Percentiles rank a stretch among this genome's conserved stretches.
Conservation (phyloP, 2,888 invertebrate species). For the Drosophila sordidapex region DNA sequence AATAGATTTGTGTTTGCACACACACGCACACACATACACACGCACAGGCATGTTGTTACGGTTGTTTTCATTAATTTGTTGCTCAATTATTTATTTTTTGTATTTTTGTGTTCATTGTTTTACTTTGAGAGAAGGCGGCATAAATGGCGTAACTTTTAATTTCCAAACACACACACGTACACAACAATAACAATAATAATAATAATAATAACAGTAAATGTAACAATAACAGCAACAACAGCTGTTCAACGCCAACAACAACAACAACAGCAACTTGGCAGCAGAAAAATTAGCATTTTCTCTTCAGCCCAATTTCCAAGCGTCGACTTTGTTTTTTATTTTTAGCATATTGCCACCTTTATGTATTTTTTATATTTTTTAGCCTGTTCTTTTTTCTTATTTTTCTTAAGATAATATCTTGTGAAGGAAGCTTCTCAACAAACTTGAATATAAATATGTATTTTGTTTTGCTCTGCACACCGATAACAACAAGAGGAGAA, state of each 20-base stretch:
- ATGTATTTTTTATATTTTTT: constrained; percentile 19
- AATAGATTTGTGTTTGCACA: constrained; percentile 54
- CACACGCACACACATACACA: constrained; percentile 6
- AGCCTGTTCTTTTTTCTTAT: constrained; percentile 22
- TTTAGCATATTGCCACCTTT: constrained; percentile 40
- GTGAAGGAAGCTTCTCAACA: constrained; percentile 30
- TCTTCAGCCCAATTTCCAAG: not conserved
- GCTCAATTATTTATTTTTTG: constrained; percentile 10
- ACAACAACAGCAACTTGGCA: constrained; percentile 19
- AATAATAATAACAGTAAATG: constrained; percentile 33
- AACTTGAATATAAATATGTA: constrained; percentile 24
- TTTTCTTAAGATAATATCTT: constrained; percentile 21
- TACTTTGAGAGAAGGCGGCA: constrained; percentile 28
- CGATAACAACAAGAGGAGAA: constrained; percentile 39
- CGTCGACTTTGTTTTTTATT: constrained; percentile 8
- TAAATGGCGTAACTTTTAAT: constrained; percentile 52
- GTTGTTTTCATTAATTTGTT: constrained; percentile 33
- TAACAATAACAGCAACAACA: constrained; percentile 43
- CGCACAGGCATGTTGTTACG: not conserved
- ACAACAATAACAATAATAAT: constrained; percentile 8
- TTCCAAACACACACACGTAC: constrained; percentile 20
- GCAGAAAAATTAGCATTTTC: constrained; percentile 41
- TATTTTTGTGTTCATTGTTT: constrained; percentile 25
- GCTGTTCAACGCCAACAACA: constrained; percentile 30
- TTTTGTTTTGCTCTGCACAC: constrained; percentile 21